These are phyloP conservation scores for Ailurus styani DNA, from an alignment of 2,113 vertebrate genomes.

Conservation along the genomic window DNA sequence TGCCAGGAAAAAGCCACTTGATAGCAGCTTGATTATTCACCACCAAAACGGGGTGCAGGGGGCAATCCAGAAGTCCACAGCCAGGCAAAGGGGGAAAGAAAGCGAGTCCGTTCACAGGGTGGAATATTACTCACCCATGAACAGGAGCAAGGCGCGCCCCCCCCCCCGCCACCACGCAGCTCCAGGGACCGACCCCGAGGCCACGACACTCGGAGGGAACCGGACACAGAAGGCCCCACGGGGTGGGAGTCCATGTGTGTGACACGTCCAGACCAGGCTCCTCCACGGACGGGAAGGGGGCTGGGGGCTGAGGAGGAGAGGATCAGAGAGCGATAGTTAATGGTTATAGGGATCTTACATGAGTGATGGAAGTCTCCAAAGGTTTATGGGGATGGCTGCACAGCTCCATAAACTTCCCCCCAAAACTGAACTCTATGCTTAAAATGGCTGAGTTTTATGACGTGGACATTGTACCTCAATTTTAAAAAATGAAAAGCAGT, in stretches of 20 bases:
- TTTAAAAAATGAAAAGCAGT: background rate
- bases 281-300: background rate
- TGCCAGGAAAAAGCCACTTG: background rate
- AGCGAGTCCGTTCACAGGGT: fast-evolving
- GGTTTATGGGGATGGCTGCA: background rate
- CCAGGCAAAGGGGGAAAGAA: background rate
- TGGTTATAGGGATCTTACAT: background rate
- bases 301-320: background rate
- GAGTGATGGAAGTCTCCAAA: background rate
- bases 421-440: background rate
- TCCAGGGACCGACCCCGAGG: fast-evolving
- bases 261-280: background rate
- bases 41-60: fast-evolving
- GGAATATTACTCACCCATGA: background rate
- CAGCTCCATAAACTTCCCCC: background rate
- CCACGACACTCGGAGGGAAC: fast-evolving
- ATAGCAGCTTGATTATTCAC: fast-evolving
- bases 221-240: background rate
- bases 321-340: background rate
- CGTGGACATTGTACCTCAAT: background rate
- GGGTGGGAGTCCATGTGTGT: fast-evolving
- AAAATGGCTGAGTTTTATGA: conserved; percentile 12
- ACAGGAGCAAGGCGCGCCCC: background rate
- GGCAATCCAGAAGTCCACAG: background rate
- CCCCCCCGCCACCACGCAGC: fast-evolving